Evolutionary conservation across 2,888 invertebrate genomes (phyloP).

Genomic region (Andrena marginata): DNA sequence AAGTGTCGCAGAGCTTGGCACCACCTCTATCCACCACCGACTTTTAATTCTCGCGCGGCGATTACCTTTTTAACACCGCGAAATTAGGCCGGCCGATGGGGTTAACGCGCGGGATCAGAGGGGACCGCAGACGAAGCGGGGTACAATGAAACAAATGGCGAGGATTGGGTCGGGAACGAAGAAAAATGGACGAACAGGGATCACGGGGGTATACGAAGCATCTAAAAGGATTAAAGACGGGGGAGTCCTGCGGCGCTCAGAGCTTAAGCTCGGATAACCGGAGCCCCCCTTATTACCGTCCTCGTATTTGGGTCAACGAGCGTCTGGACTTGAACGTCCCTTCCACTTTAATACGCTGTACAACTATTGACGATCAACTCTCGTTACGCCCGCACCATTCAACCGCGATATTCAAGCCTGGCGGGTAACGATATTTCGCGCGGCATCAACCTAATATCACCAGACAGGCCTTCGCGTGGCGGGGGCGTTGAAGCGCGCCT

Average conservation of each 20-base stretch:
- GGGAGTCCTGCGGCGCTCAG: neutral
- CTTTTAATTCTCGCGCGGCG: neutral
- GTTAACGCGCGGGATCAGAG: slow-evolving; percentile 14
- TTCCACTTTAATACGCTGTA: slow-evolving; percentile 10
- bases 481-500: slow-evolving; percentile 8
- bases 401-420: slow-evolving; percentile 3
- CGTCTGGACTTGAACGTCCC: slow-evolving; percentile 14
- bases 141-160: slow-evolving; percentile 21
- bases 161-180: slow-evolving; percentile 32
- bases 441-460: slow-evolving; percentile 36
- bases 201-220: slow-evolving; percentile 21
- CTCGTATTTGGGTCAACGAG: slow-evolving; percentile 52
- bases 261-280: slow-evolving; percentile 17
- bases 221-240: slow-evolving; percentile 55
- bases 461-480: slow-evolving; percentile 21
- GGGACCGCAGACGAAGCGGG: neutral
- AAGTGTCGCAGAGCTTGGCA: neutral
- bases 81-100: slow-evolving; percentile 5
- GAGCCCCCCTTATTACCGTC: slow-evolving; percentile 47
- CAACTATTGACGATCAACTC: slow-evolving; percentile 3
- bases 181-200: slow-evolving; percentile 42
- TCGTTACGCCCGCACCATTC: neutral
- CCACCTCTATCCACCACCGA: neutral
- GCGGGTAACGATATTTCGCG: slow-evolving; percentile 7
- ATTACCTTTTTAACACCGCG: neutral